Evolutionary conservation across 2,113 vertebrate genomes (phyloP).

Genomic region (Ailurus styani): DNA sequence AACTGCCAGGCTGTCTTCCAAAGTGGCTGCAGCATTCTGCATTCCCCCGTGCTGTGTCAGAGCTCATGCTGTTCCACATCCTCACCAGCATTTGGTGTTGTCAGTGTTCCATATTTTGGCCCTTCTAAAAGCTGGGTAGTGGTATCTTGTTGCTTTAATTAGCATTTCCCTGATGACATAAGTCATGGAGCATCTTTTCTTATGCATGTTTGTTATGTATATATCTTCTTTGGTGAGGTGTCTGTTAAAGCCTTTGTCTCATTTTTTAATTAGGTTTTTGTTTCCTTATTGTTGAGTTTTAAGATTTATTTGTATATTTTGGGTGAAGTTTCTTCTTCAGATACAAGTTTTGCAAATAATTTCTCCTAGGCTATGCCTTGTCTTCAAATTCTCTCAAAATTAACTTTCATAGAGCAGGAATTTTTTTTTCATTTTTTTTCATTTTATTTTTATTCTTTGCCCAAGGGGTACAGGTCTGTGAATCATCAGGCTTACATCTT

Average conservation of each 20-base stretch:
- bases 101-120: background rate
- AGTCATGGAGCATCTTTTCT: background rate
- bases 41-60: background rate
- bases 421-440: too few relatives aligned
- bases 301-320: background rate
- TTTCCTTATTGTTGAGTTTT: background rate
- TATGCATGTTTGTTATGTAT: background rate
- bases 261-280: background rate
- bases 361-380: background rate
- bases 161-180: background rate
- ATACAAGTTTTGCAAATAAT: background rate
- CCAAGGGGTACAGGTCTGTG: too few relatives aligned
- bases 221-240: background rate
- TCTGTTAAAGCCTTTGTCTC: background rate
- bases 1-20: background rate
- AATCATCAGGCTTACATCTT: too few relatives aligned
- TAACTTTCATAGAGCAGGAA: background rate
- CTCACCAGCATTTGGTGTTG: background rate
- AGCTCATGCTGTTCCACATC: background rate
- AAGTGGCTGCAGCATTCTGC: background rate
- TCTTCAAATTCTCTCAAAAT: background rate
- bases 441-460: too few relatives aligned
- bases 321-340: background rate
- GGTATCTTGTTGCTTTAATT: background rate
- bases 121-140: background rate